Evolutionary conservation across 2,113 vertebrate species (phyloP), one percentile per base, ranked within the genome.

Genomic region (Noturus placidus): DNA sequence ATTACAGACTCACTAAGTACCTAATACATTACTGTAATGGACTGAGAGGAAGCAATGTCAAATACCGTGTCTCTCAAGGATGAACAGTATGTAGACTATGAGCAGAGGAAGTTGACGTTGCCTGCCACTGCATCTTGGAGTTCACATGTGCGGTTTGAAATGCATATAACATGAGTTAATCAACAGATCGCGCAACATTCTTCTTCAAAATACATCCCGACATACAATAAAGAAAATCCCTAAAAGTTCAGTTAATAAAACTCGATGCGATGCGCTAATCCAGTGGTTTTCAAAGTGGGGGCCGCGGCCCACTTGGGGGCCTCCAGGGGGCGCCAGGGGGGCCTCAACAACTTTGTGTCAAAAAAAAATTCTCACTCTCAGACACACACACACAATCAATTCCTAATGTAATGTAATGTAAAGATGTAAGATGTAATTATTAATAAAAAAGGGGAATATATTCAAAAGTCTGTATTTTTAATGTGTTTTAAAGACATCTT

Each of bases 11-110:
- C 27, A 30, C 25, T 67, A 67, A 83, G 82, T 83, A 67, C 50
- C 83, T 85, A 50, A 85, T 74, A 74, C 38, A 85, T 85, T 72
- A 57, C 65, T 17, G 52, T 76, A 84, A 84, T 56, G 30, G 61
- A 84, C 67, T 74, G 52, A 38, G 22, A 74, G 83, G 33, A 85
- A 76, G 83, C 52, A 56, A 57, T 59, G 52, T 57, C 67, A 85
- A 56, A 59, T 74, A 74, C 19, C 27, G 17, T 54, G 46, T 59
- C 67, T 72, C 83, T 57, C 13, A 85, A 85, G 19, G 67, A 70
- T 85, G 65, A 54, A 74, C 65, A 84, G 27, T 11, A 84, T 33
- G 82, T 17, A 14, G 22, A 54, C 4, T 72, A n/a, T 59, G 83
- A 72, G 20, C 70, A 54, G n/a, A 46, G 19, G 27, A 52, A 33